A percentile compares a stretch with the other conserved stretches of the same genome.
phyloP scores from a whole-genome alignment of 2,113 vertebrate species.

The Galeopterus variegatus region DNA sequence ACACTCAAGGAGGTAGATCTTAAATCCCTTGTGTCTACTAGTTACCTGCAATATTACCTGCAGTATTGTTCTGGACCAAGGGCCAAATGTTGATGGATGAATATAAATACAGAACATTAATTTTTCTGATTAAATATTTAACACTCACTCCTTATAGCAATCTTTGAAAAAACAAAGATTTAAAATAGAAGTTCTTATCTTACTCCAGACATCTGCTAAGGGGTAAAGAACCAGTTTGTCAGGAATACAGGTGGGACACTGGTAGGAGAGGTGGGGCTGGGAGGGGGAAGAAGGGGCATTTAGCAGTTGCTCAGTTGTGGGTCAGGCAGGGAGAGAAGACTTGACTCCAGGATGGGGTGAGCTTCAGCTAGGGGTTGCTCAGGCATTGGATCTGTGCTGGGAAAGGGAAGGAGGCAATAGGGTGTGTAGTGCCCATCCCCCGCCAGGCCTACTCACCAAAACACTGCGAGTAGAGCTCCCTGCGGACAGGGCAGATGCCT shows the following conservation, averaged over 20 bases:
- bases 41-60: rapidly evolving
- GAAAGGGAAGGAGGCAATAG: not conserved
- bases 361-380: not conserved
- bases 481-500: slow-evolving; percentile 95
- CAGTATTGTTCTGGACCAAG: not conserved
- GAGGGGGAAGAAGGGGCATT: not conserved
- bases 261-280: not conserved
- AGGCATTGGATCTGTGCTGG: not conserved
- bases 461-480: slow-evolving; percentile 96
- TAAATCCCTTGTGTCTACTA: not conserved
- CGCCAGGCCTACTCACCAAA: slow-evolving; percentile 91
- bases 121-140: slow-evolving; percentile 46
- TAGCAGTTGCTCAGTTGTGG: not conserved
- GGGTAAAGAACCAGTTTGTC: not conserved
- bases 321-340: not conserved
- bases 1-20: not conserved
- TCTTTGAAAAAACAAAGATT: not conserved
- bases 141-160: not conserved
- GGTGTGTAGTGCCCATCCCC: not conserved
- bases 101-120: not conserved
- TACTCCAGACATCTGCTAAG: slow-evolving; percentile 21
- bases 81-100: not conserved
- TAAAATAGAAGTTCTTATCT: not conserved
- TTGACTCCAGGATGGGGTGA: not conserved
- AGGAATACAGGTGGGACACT: not conserved